Percentiles rank a stretch among this genome's conserved stretches.
Evolutionary conservation across 2,888 invertebrate genomes (phyloP).

Genomic region (Melinaea marsaeus): DNA sequence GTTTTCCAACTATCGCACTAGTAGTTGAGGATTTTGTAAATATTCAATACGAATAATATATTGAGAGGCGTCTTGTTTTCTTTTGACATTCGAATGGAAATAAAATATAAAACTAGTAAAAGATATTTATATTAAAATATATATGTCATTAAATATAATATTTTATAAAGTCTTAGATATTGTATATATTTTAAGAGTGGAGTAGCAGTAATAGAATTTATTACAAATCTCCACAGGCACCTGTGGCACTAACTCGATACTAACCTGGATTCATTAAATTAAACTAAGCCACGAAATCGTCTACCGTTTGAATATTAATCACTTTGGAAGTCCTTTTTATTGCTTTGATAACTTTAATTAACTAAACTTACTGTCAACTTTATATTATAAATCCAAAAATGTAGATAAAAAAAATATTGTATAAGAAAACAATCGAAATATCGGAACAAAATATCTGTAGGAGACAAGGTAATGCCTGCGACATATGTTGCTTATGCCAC

Average conservation of each 20-base stretch:
- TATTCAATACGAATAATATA: conserved; percentile 2
- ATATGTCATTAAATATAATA: not conserved
- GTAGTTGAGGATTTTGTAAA: conserved; percentile 10
- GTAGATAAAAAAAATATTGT: not conserved
- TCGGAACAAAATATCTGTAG: conserved; percentile 30
- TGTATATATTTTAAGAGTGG: conserved; percentile 19
- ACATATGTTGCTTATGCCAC: conserved; percentile 16
- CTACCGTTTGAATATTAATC: conserved; percentile 24
- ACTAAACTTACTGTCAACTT: no score
- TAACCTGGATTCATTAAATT: conserved; percentile 27
- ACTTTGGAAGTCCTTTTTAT: conserved; percentile 15
- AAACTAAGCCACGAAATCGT: conserved; percentile 19
- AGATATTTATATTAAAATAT: no score
- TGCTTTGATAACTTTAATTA: not conserved
- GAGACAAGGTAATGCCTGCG: conserved; percentile 34
- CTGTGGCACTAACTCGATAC: conserved; percentile 31
- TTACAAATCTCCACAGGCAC: conserved; percentile 30
- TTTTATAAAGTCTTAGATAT: conserved; percentile 1
- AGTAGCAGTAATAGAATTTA: conserved; percentile 27
- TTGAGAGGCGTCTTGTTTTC: not conserved
- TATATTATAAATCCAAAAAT: no score
- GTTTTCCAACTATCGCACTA: conserved; percentile 16
- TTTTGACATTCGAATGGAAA: not conserved
- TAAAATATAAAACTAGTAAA: no score
- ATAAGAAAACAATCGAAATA: not conserved